Evolutionary conservation across 2,888 invertebrate species (phyloP).

Genomic region (Monopis laevigella): DNA sequence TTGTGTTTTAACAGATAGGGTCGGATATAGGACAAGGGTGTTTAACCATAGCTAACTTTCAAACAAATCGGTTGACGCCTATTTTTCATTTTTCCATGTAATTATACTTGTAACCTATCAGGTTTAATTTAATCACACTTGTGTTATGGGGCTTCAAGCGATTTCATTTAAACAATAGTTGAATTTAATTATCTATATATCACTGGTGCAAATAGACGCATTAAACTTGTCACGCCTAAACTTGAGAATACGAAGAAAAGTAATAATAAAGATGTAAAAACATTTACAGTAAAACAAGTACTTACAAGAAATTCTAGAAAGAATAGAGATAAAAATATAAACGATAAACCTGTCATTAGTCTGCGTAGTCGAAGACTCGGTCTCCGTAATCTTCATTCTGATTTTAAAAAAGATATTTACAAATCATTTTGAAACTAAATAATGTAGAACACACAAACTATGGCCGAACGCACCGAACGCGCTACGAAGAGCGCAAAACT

Average conservation of each 20-base stretch:
- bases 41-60: conserved; percentile 13
- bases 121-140: no score
- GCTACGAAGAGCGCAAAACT: neutral
- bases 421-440: neutral
- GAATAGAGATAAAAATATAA: no score
- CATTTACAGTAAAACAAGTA: no score
- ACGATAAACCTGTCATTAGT: neutral
- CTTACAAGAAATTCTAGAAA: no score
- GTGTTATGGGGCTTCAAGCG: no score
- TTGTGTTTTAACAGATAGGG: conserved; percentile 43
- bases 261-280: no score
- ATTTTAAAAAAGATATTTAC: neutral
- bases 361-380: neutral
- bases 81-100: conserved; percentile 27
- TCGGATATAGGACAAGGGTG: conserved; percentile 42
- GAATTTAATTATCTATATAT: no score
- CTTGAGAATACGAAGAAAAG: no score
- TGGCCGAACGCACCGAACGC: neutral
- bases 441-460: neutral
- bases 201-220: no score
- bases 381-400: conserved; percentile 6
- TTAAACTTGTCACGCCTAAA: no score
- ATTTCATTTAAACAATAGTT: no score
- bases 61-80: conserved; percentile 24
- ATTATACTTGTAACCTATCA: no score